A percentile compares a stretch with the other conserved stretches of the same genome.
phyloP scores from a whole-genome alignment of 2,797 vertebrate species.

The Graptemys geographica region DNA sequence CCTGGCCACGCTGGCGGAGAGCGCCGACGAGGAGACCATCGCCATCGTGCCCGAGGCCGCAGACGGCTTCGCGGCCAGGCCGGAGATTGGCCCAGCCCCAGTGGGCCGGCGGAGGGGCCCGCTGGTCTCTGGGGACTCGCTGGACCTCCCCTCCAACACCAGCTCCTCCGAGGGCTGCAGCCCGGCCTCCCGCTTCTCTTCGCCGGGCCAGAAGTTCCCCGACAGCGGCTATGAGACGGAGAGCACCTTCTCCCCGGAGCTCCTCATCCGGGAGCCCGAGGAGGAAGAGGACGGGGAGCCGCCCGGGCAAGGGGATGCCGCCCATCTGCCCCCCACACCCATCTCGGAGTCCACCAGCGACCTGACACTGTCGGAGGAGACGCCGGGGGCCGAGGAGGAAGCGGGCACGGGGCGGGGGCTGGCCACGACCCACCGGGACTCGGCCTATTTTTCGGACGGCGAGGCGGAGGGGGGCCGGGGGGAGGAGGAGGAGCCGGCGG shows the following conservation, averaged over 20 bases:
- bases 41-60: slow-evolving; percentile 48
- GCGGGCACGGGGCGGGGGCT: slow-evolving; percentile 86
- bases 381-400: slow-evolving; percentile 86
- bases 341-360: slow-evolving; percentile 67
- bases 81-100: neutral
- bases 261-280: slow-evolving; percentile 84
- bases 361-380: slow-evolving; percentile 82
- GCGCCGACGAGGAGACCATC: slow-evolving; percentile 50
- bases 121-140: slow-evolving; percentile 53
- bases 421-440: slow-evolving; percentile 89
- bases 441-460: slow-evolving; percentile 91
- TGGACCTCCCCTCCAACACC: slow-evolving; percentile 60
- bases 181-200: slow-evolving; percentile 76
- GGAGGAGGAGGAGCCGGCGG: neutral
- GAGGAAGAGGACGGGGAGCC: slow-evolving; percentile 59
- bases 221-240: slow-evolving; percentile 83
- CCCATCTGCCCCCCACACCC: slow-evolving; percentile 14
- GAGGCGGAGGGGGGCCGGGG: slow-evolving; percentile 85
- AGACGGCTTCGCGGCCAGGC: slow-evolving; percentile 29
- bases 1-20: slow-evolving; percentile 46
- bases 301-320: neutral
- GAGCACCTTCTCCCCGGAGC: slow-evolving; percentile 84
- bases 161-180: slow-evolving; percentile 73
- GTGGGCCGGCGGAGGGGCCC: slow-evolving; percentile 12
- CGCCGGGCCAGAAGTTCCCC: slow-evolving; percentile 77